Conservation (phyloP, 2,797 vertebrate genomes). For the Potorous gilbertii region DNA sequence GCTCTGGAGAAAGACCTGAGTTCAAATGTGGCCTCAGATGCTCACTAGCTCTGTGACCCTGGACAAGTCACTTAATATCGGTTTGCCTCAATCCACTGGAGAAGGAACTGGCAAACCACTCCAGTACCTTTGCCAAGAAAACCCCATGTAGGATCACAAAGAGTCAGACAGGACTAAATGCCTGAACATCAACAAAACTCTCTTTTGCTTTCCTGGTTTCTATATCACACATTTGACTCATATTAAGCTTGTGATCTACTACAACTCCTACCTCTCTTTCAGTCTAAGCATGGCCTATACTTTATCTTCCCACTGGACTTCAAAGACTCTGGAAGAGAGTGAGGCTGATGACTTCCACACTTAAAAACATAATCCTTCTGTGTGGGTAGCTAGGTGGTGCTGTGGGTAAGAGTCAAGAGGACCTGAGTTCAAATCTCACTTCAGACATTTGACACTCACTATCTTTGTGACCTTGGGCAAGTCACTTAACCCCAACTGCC, state of each 20-base stretch:
- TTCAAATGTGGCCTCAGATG: not conserved
- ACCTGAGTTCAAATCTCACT: too few species aligned
- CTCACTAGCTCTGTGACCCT: not conserved
- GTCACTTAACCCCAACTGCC: too few species aligned
- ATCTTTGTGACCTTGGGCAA: too few species aligned
- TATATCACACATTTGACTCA: not conserved
- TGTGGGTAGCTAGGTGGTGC: too few species aligned
- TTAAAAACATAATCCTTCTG: too few species aligned
- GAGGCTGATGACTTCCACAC: too few species aligned
- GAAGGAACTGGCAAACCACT: not conserved
- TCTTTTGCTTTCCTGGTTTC: not conserved
- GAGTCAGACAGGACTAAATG: not conserved
- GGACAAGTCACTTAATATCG: not conserved
- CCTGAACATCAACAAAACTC: not conserved
- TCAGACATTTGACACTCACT: too few species aligned
- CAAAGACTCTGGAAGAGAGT: too few species aligned
- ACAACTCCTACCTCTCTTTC: not conserved
- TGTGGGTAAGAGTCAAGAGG: too few species aligned
- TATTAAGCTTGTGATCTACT: not conserved
- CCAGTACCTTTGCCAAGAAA: not conserved
- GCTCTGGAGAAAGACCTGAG: not conserved
- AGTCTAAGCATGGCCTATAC: not conserved
- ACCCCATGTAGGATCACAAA: not conserved
- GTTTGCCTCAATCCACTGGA: not conserved
- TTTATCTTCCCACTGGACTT: too few species aligned